phyloP scores from a whole-genome alignment of 2,888 invertebrate species.

The Cerceris ruficornis region DNA sequence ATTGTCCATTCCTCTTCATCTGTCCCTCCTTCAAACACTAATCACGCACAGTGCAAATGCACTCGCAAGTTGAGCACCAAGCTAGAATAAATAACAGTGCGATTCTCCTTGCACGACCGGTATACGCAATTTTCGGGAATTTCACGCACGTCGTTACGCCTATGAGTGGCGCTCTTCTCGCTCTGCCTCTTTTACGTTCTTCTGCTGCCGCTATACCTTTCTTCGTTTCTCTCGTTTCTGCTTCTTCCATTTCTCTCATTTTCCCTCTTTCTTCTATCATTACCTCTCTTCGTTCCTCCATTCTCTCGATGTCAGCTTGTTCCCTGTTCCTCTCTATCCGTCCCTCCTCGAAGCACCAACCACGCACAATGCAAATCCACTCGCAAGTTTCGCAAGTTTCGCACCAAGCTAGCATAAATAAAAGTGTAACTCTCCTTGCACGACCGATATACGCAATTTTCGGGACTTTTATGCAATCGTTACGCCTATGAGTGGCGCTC shows the following conservation, averaged over 20 bases:
- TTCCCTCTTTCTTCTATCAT: no score
- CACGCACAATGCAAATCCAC: constrained; percentile 36
- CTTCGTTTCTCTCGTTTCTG: no score
- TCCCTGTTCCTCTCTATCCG: no score
- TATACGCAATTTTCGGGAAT: constrained; percentile 20
- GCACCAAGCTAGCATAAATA: constrained; percentile 59
- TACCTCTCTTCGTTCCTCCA: no score
- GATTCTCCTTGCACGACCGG: not conserved
- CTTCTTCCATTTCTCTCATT: no score
- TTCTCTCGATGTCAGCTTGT: no score
- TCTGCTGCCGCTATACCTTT: no score
- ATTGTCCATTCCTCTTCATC: no score
- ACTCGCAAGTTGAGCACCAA: constrained; percentile 51
- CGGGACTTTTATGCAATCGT: not conserved
- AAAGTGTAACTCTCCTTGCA: constrained; percentile 22
- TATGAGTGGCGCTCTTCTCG: constrained; percentile 7
- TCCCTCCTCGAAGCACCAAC: not conserved
- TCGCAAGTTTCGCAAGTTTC: constrained; percentile 59
- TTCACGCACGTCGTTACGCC: constrained; percentile 12
- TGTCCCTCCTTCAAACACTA: not conserved
- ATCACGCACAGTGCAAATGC: constrained; percentile 38
- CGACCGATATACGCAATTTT: constrained; percentile 15
- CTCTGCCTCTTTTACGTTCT: no score
- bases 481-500: constrained; percentile 29
- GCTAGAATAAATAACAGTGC: constrained; percentile 59